Percentiles rank a stretch among this genome's conserved stretches.
These are phyloP conservation scores for Paguma larvata DNA, from an alignment of 2,797 vertebrate genomes.

Conservation along the genomic window DNA sequence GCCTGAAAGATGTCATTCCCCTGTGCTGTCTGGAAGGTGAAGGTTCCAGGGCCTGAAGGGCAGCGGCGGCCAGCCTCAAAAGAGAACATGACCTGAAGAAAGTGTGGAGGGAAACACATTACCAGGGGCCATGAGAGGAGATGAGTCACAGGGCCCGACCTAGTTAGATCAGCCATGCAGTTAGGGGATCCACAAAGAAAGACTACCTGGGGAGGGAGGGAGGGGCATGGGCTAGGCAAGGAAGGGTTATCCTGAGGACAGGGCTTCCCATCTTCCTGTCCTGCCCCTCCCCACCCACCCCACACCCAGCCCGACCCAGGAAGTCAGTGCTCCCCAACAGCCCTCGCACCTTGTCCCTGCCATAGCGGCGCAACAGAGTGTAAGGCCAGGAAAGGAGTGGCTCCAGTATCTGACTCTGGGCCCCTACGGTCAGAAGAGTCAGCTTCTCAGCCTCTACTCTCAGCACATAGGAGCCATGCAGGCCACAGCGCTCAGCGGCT, in stretches of 20 bases:
- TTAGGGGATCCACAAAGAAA: not conserved
- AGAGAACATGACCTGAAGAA: conserved; percentile 97
- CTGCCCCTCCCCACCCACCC: not conserved
- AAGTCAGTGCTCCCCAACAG: not conserved
- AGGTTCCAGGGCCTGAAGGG: conserved; percentile 97
- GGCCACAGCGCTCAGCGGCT: conserved; percentile 94
- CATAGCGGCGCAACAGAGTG: conserved; percentile 96
- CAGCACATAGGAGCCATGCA: conserved; percentile 93
- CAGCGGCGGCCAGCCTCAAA: conserved; percentile 98
- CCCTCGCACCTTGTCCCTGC: conserved; percentile 93
- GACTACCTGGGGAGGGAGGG: not conserved
- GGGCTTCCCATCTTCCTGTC: not conserved
- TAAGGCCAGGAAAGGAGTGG: conserved; percentile 95
- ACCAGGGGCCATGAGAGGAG: not conserved
- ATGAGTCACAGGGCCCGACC: not conserved
- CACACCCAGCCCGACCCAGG: not conserved
- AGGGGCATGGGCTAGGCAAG: not conserved
- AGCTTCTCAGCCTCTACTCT: conserved; percentile 92
- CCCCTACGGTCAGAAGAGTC: conserved; percentile 86
- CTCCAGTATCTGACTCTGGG: conserved; percentile 91
- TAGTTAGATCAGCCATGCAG: not conserved
- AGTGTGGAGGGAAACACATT: not conserved
- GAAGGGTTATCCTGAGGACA: not conserved
- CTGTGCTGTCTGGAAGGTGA: conserved; percentile 98
- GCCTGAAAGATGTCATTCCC: conserved; percentile 97